These are phyloP conservation scores for Selene dorsalis DNA, from an alignment of 2,797 vertebrate species.

Conservation along the genomic window DNA sequence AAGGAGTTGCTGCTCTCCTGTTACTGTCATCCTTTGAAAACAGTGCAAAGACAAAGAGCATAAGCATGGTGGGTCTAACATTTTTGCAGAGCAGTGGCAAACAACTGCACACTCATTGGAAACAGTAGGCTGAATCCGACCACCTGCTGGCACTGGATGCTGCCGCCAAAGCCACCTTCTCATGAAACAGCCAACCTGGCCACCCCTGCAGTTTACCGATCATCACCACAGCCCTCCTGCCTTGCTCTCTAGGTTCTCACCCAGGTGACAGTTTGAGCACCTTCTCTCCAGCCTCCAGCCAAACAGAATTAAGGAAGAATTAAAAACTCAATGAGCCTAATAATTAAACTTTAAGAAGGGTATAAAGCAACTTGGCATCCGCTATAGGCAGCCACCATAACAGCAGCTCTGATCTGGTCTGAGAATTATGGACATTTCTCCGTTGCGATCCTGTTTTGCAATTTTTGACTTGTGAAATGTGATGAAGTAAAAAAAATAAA, in stretches of 20 bases:
- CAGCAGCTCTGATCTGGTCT: constrained; percentile 31
- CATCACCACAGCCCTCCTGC: constrained; percentile 29
- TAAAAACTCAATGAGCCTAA: constrained; percentile 81
- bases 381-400: constrained; percentile 60
- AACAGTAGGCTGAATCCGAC: constrained; percentile 18
- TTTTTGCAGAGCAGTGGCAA: constrained; percentile 8
- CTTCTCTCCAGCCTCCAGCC: constrained; percentile 64
- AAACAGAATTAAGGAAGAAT: constrained; percentile 80
- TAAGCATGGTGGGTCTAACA: not conserved
- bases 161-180: constrained; percentile 34
- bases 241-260: constrained; percentile 40
- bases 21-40: constrained; percentile 12
- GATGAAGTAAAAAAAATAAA: not conserved
- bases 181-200: constrained; percentile 38
- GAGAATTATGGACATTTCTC: constrained; percentile 37
- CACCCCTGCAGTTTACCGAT: constrained; percentile 38
- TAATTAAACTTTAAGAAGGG: constrained; percentile 83
- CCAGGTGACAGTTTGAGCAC: constrained; percentile 70
- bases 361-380: constrained; percentile 75
- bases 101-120: constrained; percentile 10
- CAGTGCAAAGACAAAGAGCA: not conserved
- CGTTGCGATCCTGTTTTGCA: constrained; percentile 28
- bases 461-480: constrained; percentile 7
- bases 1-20: not conserved
- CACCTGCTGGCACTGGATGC: constrained; percentile 49